Percentiles rank a stretch among this genome's conserved stretches.
Evolutionary conservation across 2,888 invertebrate species (phyloP).

Genomic region (Heliconius erato): DNA sequence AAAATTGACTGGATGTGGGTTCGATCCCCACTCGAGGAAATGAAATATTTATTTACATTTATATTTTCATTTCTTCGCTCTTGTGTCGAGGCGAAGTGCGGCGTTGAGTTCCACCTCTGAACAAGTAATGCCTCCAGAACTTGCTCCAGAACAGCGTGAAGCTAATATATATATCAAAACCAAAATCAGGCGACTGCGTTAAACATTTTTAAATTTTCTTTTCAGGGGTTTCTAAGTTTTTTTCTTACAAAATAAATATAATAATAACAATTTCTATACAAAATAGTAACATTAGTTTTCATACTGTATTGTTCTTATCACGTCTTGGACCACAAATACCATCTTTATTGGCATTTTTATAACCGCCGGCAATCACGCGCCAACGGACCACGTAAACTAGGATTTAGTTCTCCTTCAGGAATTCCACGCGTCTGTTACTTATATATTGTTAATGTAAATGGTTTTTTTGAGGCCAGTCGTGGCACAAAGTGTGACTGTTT

Average conservation of each 20-base stretch:
- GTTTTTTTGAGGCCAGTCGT: not conserved
- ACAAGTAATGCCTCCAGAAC: no score
- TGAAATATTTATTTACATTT: no score
- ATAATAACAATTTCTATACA: not conserved
- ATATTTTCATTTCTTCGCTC: no score
- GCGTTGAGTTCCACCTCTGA: no score
- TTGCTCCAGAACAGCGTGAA: no score
- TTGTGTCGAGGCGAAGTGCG: no score
- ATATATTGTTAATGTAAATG: not conserved
- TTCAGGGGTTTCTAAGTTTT: not conserved
- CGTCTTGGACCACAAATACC: conserved; percentile 50
- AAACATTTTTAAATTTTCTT: no score
- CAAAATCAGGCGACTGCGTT: no score
- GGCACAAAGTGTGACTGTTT: not conserved
- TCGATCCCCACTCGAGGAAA: no score
- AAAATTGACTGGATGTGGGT: no score
- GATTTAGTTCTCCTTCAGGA: conserved; percentile 60
- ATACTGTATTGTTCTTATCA: conserved; percentile 33
- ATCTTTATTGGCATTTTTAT: conserved; percentile 71
- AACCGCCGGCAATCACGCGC: conserved; percentile 60
- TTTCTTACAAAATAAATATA: not conserved
- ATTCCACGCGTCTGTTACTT: conserved; percentile 32
- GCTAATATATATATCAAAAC: no score
- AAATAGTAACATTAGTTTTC: not conserved
- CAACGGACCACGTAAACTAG: conserved; percentile 60